Evolutionary conservation across 2,797 vertebrate genomes (phyloP).

Genomic region (Morelia viridis): DNA sequence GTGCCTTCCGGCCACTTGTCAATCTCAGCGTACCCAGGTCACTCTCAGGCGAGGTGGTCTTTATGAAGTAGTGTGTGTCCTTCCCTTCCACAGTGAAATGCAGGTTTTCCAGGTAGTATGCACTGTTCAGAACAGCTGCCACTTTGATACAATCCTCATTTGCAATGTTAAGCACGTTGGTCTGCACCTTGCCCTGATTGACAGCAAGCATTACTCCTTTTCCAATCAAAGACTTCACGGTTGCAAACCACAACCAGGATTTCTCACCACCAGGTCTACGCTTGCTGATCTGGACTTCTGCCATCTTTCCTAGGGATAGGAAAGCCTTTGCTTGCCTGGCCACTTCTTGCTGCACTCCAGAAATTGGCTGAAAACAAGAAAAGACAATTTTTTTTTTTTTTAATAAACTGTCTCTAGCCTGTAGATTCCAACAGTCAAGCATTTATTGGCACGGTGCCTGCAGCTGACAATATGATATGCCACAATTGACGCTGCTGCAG

Average conservation of each 20-base stretch:
- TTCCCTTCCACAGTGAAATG: slow-evolving; percentile 94
- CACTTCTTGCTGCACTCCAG: slow-evolving; percentile 97
- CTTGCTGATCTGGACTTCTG: slow-evolving; percentile 87
- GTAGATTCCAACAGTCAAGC: slow-evolving; percentile 42
- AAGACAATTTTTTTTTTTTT: slow-evolving; percentile 58
- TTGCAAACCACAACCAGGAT: slow-evolving; percentile 97
- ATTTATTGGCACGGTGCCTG: slow-evolving; percentile 64
- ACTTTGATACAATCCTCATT: slow-evolving; percentile 98
- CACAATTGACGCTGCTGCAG: slow-evolving; percentile 59
- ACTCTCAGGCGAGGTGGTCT: slow-evolving; percentile 89
- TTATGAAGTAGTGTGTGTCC: slow-evolving; percentile 98
- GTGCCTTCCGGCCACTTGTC: slow-evolving; percentile 90
- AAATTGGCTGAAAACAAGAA: slow-evolving; percentile 85
- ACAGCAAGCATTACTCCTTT: slow-evolving; percentile 96
- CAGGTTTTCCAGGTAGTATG: slow-evolving; percentile 95
- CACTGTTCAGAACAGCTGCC: slow-evolving; percentile 94
- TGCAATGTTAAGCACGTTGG: slow-evolving; percentile 93
- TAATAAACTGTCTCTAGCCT: slow-evolving; percentile 46
- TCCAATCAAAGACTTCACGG: slow-evolving; percentile 91
- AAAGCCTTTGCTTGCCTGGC: slow-evolving; percentile 91
- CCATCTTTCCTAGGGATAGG: slow-evolving; percentile 91
- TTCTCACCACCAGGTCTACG: slow-evolving; percentile 80
- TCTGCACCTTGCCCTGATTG: slow-evolving; percentile 92
- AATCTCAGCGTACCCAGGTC: slow-evolving; percentile 92
- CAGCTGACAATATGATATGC: slow-evolving; percentile 63